Evolutionary conservation across 2,888 invertebrate species (phyloP).

Genomic region (Amphipyra berbera): DNA sequence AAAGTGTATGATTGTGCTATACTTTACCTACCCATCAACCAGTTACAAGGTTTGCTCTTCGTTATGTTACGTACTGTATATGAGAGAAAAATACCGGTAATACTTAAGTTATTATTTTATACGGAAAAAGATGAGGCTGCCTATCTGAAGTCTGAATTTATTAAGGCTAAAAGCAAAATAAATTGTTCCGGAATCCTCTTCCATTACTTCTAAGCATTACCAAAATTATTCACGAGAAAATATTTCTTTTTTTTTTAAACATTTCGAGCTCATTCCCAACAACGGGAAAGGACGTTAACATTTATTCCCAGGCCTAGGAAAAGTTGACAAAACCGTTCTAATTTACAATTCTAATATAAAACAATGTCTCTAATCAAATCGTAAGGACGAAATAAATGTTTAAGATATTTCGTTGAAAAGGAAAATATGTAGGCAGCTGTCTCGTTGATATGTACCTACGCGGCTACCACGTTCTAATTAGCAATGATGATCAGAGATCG

Average conservation of each 20-base stretch:
- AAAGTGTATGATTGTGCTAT: too few relatives aligned
- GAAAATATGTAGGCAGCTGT: too few relatives aligned
- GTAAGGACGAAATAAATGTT: slow-evolving; percentile 37
- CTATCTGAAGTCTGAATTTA: background rate
- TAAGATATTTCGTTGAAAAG: background rate
- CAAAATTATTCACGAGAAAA: slow-evolving; percentile 42
- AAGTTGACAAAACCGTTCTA: slow-evolving; percentile 33
- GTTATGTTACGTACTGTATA: too few relatives aligned
- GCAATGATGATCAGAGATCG: too few relatives aligned
- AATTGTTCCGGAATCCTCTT: slow-evolving; percentile 18
- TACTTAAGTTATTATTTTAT: too few relatives aligned
- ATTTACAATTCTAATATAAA: slow-evolving; percentile 52
- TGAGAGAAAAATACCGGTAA: too few relatives aligned
- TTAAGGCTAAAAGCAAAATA: slow-evolving; percentile 18
- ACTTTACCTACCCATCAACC: too few relatives aligned
- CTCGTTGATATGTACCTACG: too few relatives aligned
- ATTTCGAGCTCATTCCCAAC: slow-evolving; percentile 35
- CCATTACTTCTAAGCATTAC: slow-evolving; percentile 31
- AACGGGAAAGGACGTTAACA: slow-evolving; percentile 25
- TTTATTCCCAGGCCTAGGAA: slow-evolving; percentile 33
- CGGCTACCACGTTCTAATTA: too few relatives aligned
- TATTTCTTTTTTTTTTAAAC: slow-evolving; percentile 34
- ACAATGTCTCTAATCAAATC: slow-evolving; percentile 44
- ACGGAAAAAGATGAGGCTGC: background rate
- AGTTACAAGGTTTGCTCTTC: too few relatives aligned